Evolutionary conservation across 2,888 invertebrate species (phyloP), one percentile per base, ranked within the genome.

Genomic region (Drosophila emarginata): DNA sequence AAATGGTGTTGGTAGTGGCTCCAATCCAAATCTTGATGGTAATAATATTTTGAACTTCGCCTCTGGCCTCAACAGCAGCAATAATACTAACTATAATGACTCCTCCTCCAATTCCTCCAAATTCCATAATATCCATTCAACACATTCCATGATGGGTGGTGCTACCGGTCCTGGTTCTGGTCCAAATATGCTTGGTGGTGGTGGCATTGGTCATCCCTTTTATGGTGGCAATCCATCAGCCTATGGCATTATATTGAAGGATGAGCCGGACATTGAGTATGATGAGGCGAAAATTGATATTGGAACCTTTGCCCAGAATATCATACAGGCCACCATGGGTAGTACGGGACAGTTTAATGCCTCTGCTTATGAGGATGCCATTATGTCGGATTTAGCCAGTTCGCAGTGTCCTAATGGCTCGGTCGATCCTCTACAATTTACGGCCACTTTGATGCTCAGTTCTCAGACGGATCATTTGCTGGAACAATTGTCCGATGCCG

Each of bases 351-450:
- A 76, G 63, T 89, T 89, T 69, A 88, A 92, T 93, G 70, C 94
- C 94, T 90, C 93, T 93, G 89, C 77, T 7, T 96, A 96, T 83
- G 95, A 95, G 51, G 96, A 96, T 80, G 95, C 96, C 5, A 96
- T 97, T 94, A 96, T 97, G 93, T 96, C 96, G 12, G 96, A 96
- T 88, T 94, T 96, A 93, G 95, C 95, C 9, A 73, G 60, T 36
- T 79, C 79, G 0, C 89, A 82, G 52, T 86, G 89, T 39, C 79
- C 88, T 1, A 88, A 82, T 50, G 89, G 89, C 1, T 94, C 95
- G 1, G 96, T 96, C 40, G 96, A 97, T 91, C 96, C 96, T 32
- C 93, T 96, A 57, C 96, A 96, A 85, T 96, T 97, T 90, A 95
- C 95, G 7, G 96, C 96, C 2, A 96, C 96, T 0, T 91, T 97